phyloP scores from a whole-genome alignment of 2,113 vertebrate genomes.

The Gopherus evgoodei region DNA sequence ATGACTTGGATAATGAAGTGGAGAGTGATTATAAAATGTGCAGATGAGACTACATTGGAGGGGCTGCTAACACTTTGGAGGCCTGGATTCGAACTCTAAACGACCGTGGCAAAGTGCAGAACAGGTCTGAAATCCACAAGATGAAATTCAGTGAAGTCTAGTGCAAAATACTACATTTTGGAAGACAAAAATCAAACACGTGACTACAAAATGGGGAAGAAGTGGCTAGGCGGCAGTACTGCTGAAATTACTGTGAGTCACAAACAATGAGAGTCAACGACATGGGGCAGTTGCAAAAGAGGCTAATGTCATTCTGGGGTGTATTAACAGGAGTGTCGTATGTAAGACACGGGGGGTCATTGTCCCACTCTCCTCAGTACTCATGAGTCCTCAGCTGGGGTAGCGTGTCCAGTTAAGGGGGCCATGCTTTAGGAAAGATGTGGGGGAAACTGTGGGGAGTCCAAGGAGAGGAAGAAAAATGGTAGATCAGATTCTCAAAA shows the following conservation, averaged over 20 bases:
- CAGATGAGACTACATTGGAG: not conserved
- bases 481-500: not conserved
- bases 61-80: not conserved
- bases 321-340: not conserved
- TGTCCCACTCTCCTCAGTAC: not conserved
- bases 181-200: not conserved
- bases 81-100: not conserved
- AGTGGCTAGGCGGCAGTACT: not conserved
- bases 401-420: not conserved
- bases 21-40: not conserved
- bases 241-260: not conserved
- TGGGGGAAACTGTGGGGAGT: not conserved
- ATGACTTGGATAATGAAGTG: not conserved
- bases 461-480: not conserved
- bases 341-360: not conserved
- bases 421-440: not conserved
- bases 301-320: not conserved
- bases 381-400: not conserved
- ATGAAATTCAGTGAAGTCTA: not conserved
- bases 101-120: not conserved
- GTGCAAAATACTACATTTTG: not conserved
- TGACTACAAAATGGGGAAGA: not conserved
- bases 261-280: not conserved
- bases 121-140: not conserved
- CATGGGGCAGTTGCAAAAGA: not conserved